phyloP scores from a whole-genome alignment of 2,888 invertebrate genomes.

The Enchytraeus crypticus region DNA sequence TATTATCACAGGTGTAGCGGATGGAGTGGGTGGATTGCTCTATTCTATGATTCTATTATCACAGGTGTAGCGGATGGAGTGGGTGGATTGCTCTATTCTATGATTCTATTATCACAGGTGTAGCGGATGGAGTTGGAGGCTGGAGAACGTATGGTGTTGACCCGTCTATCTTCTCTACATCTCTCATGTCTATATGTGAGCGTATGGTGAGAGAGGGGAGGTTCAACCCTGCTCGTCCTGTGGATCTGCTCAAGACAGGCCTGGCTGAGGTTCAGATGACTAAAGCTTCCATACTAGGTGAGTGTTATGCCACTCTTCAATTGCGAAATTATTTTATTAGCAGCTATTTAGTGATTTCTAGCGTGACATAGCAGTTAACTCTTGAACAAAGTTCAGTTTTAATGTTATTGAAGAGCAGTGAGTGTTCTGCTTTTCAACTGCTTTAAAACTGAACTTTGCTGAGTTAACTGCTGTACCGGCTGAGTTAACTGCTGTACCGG shows the following conservation, averaged over 20 bases:
- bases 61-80: not conserved
- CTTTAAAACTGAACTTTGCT: too few relatives aligned
- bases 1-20: too few relatives aligned
- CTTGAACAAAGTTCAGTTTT: too few relatives aligned
- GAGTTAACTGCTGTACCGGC: too few relatives aligned
- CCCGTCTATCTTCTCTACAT: conserved; percentile 88
- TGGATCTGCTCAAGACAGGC: conserved; percentile 77
- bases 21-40: too few relatives aligned
- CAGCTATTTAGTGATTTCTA: not conserved
- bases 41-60: too few relatives aligned
- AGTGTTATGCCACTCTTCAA: not conserved
- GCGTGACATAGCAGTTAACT: too few relatives aligned
- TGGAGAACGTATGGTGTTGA: conserved; percentile 97
- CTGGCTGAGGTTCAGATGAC: conserved; percentile 84
- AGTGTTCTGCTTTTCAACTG: too few relatives aligned
- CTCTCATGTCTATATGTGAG: conserved; percentile 89
- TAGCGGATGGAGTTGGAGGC: conserved; percentile 96
- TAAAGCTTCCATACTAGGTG: conserved; percentile 83
- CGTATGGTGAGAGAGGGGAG: conserved; percentile 73
- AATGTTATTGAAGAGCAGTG: too few relatives aligned
- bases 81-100: conserved; percentile 3
- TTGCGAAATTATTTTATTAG: not conserved
- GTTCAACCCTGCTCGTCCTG: conserved; percentile 74
- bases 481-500: too few relatives aligned
- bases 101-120: conserved; percentile 59